phyloP scores from a whole-genome alignment of 2,797 vertebrate species.

The Halcyon leucocephala region DNA sequence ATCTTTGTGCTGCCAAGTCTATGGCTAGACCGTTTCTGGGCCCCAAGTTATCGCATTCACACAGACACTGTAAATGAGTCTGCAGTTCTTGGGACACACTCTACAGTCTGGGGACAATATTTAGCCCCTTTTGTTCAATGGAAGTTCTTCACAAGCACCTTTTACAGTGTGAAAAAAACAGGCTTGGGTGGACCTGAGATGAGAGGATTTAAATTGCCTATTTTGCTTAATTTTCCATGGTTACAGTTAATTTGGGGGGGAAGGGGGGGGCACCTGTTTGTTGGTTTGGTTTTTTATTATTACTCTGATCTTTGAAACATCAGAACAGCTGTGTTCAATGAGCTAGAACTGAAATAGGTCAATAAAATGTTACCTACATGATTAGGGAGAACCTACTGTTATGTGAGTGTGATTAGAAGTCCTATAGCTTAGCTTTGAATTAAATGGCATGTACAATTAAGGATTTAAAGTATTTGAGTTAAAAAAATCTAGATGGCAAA shows the following conservation, averaged over 20 bases:
- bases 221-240: not conserved
- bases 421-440: not conserved
- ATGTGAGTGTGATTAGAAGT: not conserved
- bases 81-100: not conserved
- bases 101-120: not conserved
- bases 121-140: not conserved
- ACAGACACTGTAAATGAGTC: not conserved
- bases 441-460: not conserved
- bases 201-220: not conserved
- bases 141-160: not conserved
- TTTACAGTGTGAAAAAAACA: not conserved
- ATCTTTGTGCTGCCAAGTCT: not conserved
- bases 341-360: constrained; percentile 20
- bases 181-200: not conserved
- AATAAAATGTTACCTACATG: constrained; percentile 30
- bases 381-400: not conserved
- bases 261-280: not conserved
- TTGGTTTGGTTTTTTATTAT: not conserved
- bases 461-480: not conserved
- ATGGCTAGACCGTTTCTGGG: not conserved
- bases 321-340: constrained; percentile 29
- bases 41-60: not conserved
- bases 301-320: not conserved
- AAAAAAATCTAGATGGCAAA: not conserved
- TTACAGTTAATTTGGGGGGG: not conserved